phyloP scores from a whole-genome alignment of 2,888 invertebrate species.

The Athripsodes cinereus region DNA sequence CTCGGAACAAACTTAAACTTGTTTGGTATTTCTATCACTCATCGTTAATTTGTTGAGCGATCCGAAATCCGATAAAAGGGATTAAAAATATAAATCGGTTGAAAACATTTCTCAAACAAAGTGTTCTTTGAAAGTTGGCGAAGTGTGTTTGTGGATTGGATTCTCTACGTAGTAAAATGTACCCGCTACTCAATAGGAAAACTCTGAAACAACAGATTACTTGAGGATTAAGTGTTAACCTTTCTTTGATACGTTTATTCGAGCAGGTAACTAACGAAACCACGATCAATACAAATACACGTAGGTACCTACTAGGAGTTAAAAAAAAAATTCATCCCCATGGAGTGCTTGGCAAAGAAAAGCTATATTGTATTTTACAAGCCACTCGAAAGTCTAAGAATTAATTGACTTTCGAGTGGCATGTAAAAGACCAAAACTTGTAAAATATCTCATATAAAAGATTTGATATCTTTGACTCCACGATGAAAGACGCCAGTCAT shows the following conservation, averaged over 20 bases:
- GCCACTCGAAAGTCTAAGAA: no score
- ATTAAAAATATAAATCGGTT: conserved; percentile 12
- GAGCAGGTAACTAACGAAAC: background rate
- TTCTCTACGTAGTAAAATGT: conserved; percentile 6
- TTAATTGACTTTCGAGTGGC: no score
- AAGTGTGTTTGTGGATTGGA: conserved; percentile 23
- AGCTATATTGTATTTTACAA: no score
- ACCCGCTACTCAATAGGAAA: conserved; percentile 17
- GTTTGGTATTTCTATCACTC: background rate
- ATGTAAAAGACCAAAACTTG: no score
- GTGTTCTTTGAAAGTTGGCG: conserved; percentile 14
- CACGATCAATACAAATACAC: background rate
- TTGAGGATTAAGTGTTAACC: conserved; percentile 28
- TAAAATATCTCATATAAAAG: no score
- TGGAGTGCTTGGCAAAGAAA: no score
- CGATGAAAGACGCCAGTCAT: no score
- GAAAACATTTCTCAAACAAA: conserved; percentile 17
- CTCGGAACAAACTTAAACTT: background rate
- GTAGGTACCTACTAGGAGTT: no score
- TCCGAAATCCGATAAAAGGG: conserved; percentile 7
- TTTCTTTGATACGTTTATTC: conserved; percentile 28
- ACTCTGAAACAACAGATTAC: conserved; percentile 28
- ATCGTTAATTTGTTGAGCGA: background rate
- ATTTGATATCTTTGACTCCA: no score
- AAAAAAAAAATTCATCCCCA: no score